Percentiles rank a stretch among this genome's conserved stretches.
These are phyloP conservation scores for Pentalonia nigronervosa DNA, from an alignment of 1,140 invertebrate genomes.

Conservation along the genomic window DNA sequence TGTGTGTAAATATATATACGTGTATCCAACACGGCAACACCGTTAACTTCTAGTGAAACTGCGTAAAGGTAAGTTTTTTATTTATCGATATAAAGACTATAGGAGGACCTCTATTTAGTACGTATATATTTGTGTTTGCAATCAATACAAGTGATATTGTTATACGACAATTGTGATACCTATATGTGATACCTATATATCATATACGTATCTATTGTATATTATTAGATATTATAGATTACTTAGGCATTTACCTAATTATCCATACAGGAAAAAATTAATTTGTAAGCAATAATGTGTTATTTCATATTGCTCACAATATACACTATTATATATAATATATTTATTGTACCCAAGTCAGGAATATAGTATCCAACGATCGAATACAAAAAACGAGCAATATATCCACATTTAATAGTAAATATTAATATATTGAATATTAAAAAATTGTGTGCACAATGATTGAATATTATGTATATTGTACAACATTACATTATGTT, in stretches of 20 bases:
- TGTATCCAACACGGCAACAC: neutral
- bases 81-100: neutral
- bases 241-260: neutral
- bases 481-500: neutral
- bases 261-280: neutral
- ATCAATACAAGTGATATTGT: neutral
- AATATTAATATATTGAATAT: neutral
- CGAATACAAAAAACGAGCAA: too few relatives aligned
- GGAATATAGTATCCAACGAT: too few relatives aligned
- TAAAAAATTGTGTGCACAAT: neutral
- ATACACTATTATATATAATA: neutral
- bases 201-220: neutral
- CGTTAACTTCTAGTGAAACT: neutral
- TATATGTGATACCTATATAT: neutral
- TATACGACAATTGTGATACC: neutral
- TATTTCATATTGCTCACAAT: neutral
- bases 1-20: neutral
- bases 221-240: neutral
- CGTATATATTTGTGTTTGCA: neutral
- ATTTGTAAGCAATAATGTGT: neutral
- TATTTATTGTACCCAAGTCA: too few relatives aligned
- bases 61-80: conserved; percentile 7
- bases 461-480: neutral
- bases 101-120: too few relatives aligned
- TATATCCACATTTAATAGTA: neutral